Conservation (phyloP, 2,888 invertebrate species). For the Chymomyza caudatula region DNA sequence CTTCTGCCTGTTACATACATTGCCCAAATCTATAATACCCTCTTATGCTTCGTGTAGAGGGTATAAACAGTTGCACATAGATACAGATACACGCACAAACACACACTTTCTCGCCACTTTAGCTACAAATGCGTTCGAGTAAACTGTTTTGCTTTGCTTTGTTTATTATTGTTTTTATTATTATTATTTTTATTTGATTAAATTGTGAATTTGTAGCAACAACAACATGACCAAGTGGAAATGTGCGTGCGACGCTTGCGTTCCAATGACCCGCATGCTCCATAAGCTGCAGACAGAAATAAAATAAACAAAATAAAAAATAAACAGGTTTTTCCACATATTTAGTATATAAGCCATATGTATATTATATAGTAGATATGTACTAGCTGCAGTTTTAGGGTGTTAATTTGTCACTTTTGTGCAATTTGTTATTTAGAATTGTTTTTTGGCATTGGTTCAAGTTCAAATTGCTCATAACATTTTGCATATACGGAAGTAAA, state of each 20-base stretch:
- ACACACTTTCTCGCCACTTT: background rate
- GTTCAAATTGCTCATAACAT: constrained; percentile 58
- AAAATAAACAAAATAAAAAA: background rate
- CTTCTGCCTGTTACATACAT: no score
- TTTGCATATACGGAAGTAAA: constrained; percentile 48
- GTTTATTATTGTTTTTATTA: background rate
- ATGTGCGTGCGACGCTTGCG: constrained; percentile 70
- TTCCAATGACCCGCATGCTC: constrained; percentile 69
- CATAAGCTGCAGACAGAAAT: background rate
- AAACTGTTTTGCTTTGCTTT: background rate
- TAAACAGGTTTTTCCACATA: constrained; percentile 28
- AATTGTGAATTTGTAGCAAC: constrained; percentile 35
- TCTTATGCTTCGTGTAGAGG: no score
- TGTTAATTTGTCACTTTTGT: constrained; percentile 11
- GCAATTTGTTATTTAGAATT: constrained; percentile 33
- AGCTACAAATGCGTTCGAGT: background rate
- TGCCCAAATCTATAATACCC: no score
- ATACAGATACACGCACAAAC: background rate
- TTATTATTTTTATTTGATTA: constrained; percentile 55
- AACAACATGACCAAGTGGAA: constrained; percentile 33
- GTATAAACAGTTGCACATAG: no score
- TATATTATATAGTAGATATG: background rate
- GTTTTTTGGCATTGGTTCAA: constrained; percentile 67
- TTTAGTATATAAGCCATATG: background rate
- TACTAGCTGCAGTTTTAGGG: constrained; percentile 9